Evolutionary conservation across 2,113 vertebrate species (phyloP).

Genomic region (Apodemus sylvaticus): DNA sequence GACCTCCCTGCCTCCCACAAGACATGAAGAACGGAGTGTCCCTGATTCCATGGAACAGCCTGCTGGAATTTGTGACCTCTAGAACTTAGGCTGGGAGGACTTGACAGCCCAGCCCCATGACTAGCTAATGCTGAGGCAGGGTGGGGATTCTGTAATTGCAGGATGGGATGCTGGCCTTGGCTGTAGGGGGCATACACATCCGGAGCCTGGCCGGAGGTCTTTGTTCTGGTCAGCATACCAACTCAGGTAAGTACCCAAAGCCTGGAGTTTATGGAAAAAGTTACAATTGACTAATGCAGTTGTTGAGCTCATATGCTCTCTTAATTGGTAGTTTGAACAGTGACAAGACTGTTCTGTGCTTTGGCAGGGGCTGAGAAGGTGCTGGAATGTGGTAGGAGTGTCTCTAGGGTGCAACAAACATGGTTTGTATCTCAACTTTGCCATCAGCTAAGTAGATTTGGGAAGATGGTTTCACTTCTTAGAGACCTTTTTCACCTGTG

Average conservation of each 20-base stretch:
- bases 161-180: background rate
- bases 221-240: background rate
- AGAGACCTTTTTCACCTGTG: constrained; percentile 1
- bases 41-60: constrained; percentile 20
- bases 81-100: constrained; percentile 34
- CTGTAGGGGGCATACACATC: background rate
- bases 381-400: background rate
- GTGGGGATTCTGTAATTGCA: background rate
- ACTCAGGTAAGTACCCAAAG: constrained; percentile 57
- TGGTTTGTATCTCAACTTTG: background rate
- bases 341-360: background rate
- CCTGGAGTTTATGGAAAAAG: background rate
- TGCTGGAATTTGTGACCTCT: constrained; percentile 56
- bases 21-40: constrained; percentile 39
- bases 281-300: background rate
- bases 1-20: background rate
- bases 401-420: background rate
- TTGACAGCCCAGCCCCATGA: background rate
- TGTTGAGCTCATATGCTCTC: background rate
- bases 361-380: background rate
- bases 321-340: background rate
- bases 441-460: background rate
- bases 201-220: background rate
- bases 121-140: background rate
- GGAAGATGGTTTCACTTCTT: background rate